Evolutionary conservation across 2,113 vertebrate genomes (phyloP), one percentile per base, ranked within the genome.

Genomic region (Perca fluviatilis): DNA sequence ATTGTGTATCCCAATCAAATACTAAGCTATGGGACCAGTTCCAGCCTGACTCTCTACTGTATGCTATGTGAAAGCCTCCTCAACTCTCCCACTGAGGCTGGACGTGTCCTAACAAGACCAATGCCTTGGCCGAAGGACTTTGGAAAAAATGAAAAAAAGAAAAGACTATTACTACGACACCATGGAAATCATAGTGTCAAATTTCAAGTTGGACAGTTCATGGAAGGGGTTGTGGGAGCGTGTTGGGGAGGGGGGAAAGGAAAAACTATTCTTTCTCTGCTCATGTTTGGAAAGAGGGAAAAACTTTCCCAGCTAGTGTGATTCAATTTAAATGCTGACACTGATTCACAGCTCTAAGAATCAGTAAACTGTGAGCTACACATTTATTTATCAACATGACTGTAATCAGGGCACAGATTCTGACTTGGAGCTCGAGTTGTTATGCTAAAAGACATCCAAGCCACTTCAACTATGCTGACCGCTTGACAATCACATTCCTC

Each of bases 91-190:
- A 77, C 75, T 30, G 84, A 73, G 30, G 63, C 75, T 61, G 75
- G 76, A 92, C 82, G 14, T 77, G 93, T 87, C 89, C 77, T 71
- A 89, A 91, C 93, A 92, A 76, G 91, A 85, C 27, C 67, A 80
- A 83, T 46, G 63, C 58, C 82, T 87, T 21, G 64, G 58, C 77
- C 68, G 43, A 73, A 89, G 21, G 21, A 83, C 64, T 65, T 63
- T 51, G 85, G 81, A 83, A 77, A 84, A 70, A 80, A 70, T 73
- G 27, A 51, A 77, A 51, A 77, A 66, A 56, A 7, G 56, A 74
- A 70, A 82, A 83, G 46, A 72, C 53, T 49, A 43, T 43, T 43
- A 67, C 71, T 61, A 71, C 46, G 23, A 84, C 79, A 77, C 51
- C 53, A 49, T 79, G 80, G 68, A 86, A 86, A 90, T 73, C 77